Evolutionary conservation across 1,140 invertebrate genomes (phyloP), one percentile per base, ranked within the genome.

Genomic region (Magallana angulata): DNA sequence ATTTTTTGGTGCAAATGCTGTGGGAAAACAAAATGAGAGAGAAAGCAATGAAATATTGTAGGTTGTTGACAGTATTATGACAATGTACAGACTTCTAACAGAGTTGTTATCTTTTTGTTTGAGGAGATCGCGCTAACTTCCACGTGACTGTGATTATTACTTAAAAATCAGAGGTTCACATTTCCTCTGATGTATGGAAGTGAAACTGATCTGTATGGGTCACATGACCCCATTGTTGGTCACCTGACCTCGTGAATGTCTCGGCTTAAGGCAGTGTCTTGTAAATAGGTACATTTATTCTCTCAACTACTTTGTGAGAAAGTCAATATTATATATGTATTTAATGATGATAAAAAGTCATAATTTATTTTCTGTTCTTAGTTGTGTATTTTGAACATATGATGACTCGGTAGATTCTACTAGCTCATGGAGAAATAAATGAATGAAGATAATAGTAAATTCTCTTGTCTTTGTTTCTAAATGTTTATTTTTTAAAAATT

Each of bases 341-440:
- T 76, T 76, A 76, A 76, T 76, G 24, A 76, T 76, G 68, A 76
- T 76, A 76, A 76, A 48, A 76, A 76, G 68, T 76, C 68, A 76
- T 76, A 76, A 76, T 76, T 76, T 76, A 76, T 76, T 76, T 76
- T 76, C 68, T 76, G 68, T 76, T 76, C 68, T 24, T 76, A 76
- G 68, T 76, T 76, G 68, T 76, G 68, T 76, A 76, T 76, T 76
- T 76, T 76, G 68, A 76, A 36, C 24, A 76, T 76, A 76, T 30
- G 68, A 76, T 76, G 68, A 76, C 68, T 76, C 68, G 9, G 68
- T 76, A 76, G 68, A 76, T 76, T 76, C 68, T 76, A 76, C 68
- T 76, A 76, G 68, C 68, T 76, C 68, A 76, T 76, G 68, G 68
- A 76, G 68, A 76, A 76, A 76, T 76, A 76, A 76, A 76, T 76